Conservation (phyloP, 1,140 invertebrate genomes). For the Zaprionus tsacasi region DNA sequence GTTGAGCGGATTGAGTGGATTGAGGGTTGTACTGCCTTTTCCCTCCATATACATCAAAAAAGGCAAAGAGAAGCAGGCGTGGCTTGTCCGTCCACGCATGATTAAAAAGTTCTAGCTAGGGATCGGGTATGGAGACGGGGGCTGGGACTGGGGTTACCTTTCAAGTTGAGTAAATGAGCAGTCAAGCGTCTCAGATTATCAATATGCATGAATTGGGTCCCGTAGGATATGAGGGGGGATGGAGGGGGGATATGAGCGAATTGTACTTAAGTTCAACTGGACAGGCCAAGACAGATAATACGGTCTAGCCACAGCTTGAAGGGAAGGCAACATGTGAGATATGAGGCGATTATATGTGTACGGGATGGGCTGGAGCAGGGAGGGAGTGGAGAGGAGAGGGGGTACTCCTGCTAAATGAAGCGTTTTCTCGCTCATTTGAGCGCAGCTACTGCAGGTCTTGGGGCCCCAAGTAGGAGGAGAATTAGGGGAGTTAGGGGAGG, state of each 20-base stretch:
- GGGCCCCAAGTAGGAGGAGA: neutral
- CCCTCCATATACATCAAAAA: constrained; percentile 49
- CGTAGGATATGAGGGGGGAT: neutral
- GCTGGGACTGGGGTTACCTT: constrained; percentile 36
- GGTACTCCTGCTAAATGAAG: constrained; percentile 38
- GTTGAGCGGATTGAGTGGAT: neutral
- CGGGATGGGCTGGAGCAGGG: neutral
- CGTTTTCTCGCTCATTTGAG: constrained; percentile 46
- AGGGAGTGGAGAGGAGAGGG: neutral
- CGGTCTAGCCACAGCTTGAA: constrained; percentile 10
- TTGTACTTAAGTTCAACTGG: constrained; percentile 47
- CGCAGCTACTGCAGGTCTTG: neutral
- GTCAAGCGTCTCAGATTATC: constrained; percentile 59
- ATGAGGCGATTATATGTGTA: constrained; percentile 23
- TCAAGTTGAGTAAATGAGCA: constrained; percentile 58
- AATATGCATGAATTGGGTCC: constrained; percentile 44
- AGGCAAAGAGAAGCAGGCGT: constrained; percentile 16
- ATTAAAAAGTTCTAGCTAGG: constrained; percentile 48
- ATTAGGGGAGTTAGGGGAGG: neutral
- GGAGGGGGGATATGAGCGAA: constrained; percentile 33
- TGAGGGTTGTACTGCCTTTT: constrained; percentile 26
- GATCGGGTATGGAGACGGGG: neutral
- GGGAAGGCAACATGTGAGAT: constrained; percentile 19
- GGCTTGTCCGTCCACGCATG: constrained; percentile 40
- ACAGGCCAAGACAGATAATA: constrained; percentile 35